These are phyloP conservation scores for Cephus pygmeus DNA, from an alignment of 2,888 invertebrate genomes.

Conservation along the genomic window DNA sequence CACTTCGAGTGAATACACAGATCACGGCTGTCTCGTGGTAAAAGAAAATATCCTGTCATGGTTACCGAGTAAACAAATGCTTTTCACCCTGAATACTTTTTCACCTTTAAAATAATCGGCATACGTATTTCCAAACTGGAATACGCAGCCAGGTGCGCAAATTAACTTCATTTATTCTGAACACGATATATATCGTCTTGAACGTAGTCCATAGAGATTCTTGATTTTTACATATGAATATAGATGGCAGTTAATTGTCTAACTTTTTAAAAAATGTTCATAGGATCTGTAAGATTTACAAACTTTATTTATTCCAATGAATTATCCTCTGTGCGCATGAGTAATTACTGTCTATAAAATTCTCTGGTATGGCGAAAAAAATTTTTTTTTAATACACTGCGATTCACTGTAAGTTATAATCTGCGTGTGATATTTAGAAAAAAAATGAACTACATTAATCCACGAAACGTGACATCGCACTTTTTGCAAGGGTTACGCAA, in stretches of 20 bases:
- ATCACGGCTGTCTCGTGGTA: constrained; percentile 34
- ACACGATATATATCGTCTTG: too few species aligned
- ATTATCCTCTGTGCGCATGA: too few species aligned
- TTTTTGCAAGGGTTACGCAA: neutral
- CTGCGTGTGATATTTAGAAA: neutral
- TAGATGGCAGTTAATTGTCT: too few species aligned
- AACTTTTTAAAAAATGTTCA: too few species aligned
- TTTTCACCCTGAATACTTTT: neutral
- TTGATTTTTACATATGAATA: too few species aligned
- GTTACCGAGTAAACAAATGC: neutral
- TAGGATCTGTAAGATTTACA: too few species aligned
- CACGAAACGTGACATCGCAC: neutral
- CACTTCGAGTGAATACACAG: constrained; percentile 46
- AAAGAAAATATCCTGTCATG: constrained; percentile 3
- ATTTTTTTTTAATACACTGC: neutral
- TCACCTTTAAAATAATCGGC: neutral
- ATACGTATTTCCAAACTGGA: neutral
- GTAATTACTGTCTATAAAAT: too few species aligned
- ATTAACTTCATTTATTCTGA: neutral
- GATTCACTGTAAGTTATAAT: neutral
- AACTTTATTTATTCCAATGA: too few species aligned
- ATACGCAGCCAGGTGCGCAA: neutral
- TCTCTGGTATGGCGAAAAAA: too few species aligned
- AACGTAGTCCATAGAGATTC: too few species aligned
- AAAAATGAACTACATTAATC: neutral